These are phyloP conservation scores for Cricetomys ansorgei DNA, from an alignment of 2,113 vertebrate species.

Conservation along the genomic window DNA sequence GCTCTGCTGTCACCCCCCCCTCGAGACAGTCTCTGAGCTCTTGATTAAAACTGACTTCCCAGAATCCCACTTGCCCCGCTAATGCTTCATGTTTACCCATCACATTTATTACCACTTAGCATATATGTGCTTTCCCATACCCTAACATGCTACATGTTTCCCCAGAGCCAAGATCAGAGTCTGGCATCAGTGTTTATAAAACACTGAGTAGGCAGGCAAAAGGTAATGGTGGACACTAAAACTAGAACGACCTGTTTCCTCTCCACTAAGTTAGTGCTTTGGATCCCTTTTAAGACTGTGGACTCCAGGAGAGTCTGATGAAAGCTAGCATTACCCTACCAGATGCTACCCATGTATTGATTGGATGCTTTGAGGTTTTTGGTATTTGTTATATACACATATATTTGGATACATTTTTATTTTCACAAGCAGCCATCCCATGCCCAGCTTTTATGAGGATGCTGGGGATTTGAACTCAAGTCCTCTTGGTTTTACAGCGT, in stretches of 20 bases:
- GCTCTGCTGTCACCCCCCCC: not conserved
- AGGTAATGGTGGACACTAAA: not conserved
- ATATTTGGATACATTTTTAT: not conserved
- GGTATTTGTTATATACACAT: not conserved
- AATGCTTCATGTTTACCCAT: not conserved
- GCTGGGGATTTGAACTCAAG: not conserved
- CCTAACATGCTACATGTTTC: not conserved
- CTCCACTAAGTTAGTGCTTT: conserved; percentile 1
- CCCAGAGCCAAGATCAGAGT: not conserved
- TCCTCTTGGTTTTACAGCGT: not conserved
- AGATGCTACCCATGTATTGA: not conserved
- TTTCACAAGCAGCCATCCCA: not conserved
- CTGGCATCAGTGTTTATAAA: not conserved
- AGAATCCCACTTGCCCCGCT: not conserved
- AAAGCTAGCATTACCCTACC: not conserved
- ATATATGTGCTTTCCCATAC: not conserved
- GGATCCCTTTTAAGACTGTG: not conserved
- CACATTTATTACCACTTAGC: not conserved
- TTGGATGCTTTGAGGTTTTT: not conserved
- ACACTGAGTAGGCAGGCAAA: not conserved
- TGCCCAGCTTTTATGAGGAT: not conserved
- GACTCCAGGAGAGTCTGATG: not conserved
- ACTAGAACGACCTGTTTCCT: not conserved
- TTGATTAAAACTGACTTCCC: not conserved
- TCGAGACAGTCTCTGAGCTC: not conserved